phyloP scores from a whole-genome alignment of 2,113 vertebrate species.

The Trematomus loennbergii region DNA sequence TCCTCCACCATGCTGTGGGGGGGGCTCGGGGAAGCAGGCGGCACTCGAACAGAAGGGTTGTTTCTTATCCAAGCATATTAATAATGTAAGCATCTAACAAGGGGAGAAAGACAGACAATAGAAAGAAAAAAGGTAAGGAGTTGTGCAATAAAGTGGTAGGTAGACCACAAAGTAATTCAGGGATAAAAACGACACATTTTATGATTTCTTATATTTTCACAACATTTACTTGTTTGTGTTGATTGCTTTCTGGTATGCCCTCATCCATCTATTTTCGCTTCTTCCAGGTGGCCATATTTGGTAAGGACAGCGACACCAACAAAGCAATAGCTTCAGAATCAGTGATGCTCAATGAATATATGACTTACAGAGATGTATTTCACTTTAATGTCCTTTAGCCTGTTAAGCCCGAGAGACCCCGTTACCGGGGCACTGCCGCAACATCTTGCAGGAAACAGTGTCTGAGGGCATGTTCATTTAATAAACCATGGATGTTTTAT shows the following conservation, averaged over 20 bases:
- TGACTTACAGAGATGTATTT: not conserved
- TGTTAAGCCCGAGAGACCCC: too few relatives aligned
- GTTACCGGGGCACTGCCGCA: too few relatives aligned
- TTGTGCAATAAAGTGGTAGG: not conserved
- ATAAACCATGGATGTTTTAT: too few relatives aligned
- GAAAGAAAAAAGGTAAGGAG: not conserved
- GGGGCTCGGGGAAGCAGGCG: conserved; percentile 82
- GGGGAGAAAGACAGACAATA: conserved; percentile 5
- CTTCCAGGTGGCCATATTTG: conserved; percentile 95
- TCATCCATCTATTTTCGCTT: conserved; percentile 93
- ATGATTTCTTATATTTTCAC: not conserved
- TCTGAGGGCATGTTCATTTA: too few relatives aligned
- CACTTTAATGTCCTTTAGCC: conserved; percentile 13
- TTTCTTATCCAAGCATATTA: conserved; percentile 95
- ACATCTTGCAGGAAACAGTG: too few relatives aligned
- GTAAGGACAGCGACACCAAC: conserved; percentile 70
- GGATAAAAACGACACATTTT: not conserved
- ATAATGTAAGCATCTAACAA: conserved; percentile 90
- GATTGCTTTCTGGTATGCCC: conserved; percentile 86
- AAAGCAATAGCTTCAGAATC: not conserved
- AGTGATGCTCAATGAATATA: not conserved
- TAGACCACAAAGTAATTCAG: not conserved
- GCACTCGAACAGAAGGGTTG: conserved; percentile 86
- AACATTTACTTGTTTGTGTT: conserved; percentile 89
- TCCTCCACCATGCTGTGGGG: conserved; percentile 81